Evolutionary conservation across 2,797 vertebrate species (phyloP), one percentile per base, ranked within the genome.

Genomic region (Darevskia nairensis): DNA sequence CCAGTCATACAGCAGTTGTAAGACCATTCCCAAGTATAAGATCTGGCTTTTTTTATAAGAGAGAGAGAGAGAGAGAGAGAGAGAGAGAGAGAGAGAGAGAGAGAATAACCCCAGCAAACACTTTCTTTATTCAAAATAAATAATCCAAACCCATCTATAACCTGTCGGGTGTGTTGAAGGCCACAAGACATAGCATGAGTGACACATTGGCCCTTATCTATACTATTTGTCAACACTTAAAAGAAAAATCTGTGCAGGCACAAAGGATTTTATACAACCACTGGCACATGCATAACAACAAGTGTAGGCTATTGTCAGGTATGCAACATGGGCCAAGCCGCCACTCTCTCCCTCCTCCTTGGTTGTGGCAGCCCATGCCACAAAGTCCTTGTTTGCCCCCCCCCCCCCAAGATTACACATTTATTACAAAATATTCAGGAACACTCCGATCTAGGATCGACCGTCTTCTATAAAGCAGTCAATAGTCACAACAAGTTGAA

Each of bases 1-100:
- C 27, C 78, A 25, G 85, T 86, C 86, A 89, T 23, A 3, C 44
- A 77, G 75, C 3, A 89, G 79, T 59, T 85, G 74, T 71, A 90
- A 86, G 82, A 87, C n/a, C 80, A n/a, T 41, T 90, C 7, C 46
- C 23, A 84, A 88, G 82, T 41, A 87, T 74, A 68, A 86, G 92
- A 10, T 83, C 55, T 27, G 68, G 89, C 80, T 6, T 27, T 44
- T 44, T 44, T 44, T 35, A 35, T 35, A 35, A 35, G 3, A 35
- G 35, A 35, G 35, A 35, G 35, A 35, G 2, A 35, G 35, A 35
- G 35, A 35, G 2, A 35, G 35, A 35, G 35, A 35, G 2, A 35
- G 35, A 35, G 35, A 35, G 35, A 35, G 2, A 35, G 35, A 35
- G 35, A 35, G 35, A 35, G 41, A 7, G 6, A 7, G 6, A 44